A percentile compares a stretch with the other conserved stretches of the same genome.
Evolutionary conservation across 2,888 invertebrate species (phyloP).

Genomic region (Leucophora obtusa): DNA sequence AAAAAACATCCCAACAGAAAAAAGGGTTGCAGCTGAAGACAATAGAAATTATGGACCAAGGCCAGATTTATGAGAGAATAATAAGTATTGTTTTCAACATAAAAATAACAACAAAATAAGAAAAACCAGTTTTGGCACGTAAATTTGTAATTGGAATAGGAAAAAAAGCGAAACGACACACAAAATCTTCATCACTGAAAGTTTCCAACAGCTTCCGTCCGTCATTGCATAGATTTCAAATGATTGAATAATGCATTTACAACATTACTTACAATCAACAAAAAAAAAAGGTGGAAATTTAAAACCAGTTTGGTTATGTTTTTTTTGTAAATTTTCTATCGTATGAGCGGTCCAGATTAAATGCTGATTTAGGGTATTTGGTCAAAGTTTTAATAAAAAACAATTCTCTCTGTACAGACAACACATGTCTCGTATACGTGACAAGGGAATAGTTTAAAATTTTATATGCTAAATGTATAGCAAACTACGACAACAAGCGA

Average conservation of each 20-base stretch:
- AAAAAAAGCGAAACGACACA: conserved; percentile 12
- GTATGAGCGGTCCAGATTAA: conserved; percentile 56
- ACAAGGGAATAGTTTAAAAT: conserved; percentile 12
- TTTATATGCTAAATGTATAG: background rate
- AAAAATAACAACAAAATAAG: conserved; percentile 11
- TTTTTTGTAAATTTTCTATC: conserved; percentile 12
- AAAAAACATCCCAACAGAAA: conserved; percentile 32
- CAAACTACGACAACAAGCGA: background rate
- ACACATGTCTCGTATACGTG: conserved; percentile 6
- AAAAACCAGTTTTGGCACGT: conserved; percentile 61
- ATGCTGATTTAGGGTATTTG: conserved; percentile 56
- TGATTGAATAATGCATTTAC: conserved; percentile 26
- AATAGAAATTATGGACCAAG: conserved; percentile 52
- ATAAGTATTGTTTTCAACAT: conserved; percentile 33
- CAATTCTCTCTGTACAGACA: background rate
- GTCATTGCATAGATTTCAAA: background rate
- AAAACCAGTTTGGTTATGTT: conserved; percentile 60
- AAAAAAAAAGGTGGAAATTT: conserved; percentile 62
- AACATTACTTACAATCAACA: conserved; percentile 12
- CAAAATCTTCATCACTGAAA: conserved; percentile 18
- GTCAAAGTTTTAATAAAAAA: conserved; percentile 43
- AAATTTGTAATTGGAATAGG: conserved; percentile 57
- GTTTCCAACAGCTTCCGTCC: conserved; percentile 51
- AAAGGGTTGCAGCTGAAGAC: conserved; percentile 42
- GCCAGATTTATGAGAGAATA: conserved; percentile 57